Evolutionary conservation across 1,140 invertebrate species (phyloP), one percentile per base, ranked within the genome.

Genomic region (Yoshiicerus persimilis): DNA sequence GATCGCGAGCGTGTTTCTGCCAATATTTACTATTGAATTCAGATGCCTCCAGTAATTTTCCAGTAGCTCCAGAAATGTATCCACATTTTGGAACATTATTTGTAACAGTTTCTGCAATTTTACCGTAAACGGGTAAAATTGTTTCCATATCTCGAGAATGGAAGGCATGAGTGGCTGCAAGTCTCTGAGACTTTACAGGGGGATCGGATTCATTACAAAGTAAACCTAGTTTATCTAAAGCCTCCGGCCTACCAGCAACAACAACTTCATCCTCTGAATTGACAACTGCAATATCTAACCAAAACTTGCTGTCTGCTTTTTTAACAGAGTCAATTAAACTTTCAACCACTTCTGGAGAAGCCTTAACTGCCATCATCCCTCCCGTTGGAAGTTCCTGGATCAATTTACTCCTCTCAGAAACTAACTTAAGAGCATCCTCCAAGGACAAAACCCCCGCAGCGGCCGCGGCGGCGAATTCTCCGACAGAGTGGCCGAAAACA

Each of bases 391-490:
- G 16, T 25, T 25, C 34, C 30, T 88, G 62, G 39, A 90, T 80
- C 8, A 90, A 32, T 30, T 83, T 56, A 23, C 87, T 88, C 38
- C 89, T 38, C 25, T 39, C 70, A 30, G 75, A 36, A n/a, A 88
- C 89, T 11, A 90, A 62, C 20, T 84, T 84, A 9, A 90, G 36
- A 30, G 75, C 89, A 41, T 88, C 87, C 25, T 88, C 34, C 8
- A 90, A 75, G 4, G 20, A 83, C 8, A 90, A 32, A 20, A 90
- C 34, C 1, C 86, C 87, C 3, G 87, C 85, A 25, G 75, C 39
- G 0, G 85, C 89, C 0, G 87, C 87, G 8, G 89, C 89, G 23
- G 85, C 87, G 75, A 90, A 90, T 86, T 90, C 89, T 56, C 89
- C 89, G 0, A 88, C 77, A 64, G 70, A 84, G 80, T 90, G 89